A percentile compares a stretch with the other conserved stretches of the same genome.
These are phyloP conservation scores for Papilio aristodemus DNA, from an alignment of 1,140 invertebrate species.

Conservation along the genomic window DNA sequence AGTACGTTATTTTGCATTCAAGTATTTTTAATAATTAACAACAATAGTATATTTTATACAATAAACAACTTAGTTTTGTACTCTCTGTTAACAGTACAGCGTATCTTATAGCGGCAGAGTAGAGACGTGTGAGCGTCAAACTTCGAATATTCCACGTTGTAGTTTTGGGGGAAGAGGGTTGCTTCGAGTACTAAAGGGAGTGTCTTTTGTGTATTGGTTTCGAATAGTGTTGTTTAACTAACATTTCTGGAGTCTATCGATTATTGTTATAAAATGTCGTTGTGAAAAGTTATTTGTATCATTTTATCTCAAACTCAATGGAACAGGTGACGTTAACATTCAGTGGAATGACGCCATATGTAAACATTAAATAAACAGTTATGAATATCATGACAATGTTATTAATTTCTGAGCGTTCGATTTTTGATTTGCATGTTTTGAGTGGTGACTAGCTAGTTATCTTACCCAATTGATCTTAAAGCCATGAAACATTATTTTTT, in stretches of 20 bases:
- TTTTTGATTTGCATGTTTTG: too few species aligned
- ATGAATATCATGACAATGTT: too few species aligned
- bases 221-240: not conserved
- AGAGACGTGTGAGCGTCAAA: not conserved
- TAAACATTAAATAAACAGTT: too few species aligned
- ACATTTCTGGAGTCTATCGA: slow-evolving; percentile 1
- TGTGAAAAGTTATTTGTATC: not conserved
- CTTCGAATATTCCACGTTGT: not conserved
- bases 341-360: too few species aligned
- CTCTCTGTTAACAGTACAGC: not conserved
- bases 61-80: not conserved
- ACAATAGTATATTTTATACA: too few species aligned
- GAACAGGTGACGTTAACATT: too few species aligned
- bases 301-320: not conserved
- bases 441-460: too few species aligned
- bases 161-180: slow-evolving; percentile 9
- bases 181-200: not conserved
- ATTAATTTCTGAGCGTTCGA: too few species aligned
- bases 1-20: too few species aligned
- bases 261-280: not conserved
- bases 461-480: too few species aligned
- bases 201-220: slow-evolving; percentile 10
- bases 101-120: not conserved
- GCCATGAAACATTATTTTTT: too few species aligned
- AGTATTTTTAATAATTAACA: too few species aligned